Evolutionary conservation across 2,888 invertebrate species (phyloP).

Genomic region (Drosophila tanythrix): DNA sequence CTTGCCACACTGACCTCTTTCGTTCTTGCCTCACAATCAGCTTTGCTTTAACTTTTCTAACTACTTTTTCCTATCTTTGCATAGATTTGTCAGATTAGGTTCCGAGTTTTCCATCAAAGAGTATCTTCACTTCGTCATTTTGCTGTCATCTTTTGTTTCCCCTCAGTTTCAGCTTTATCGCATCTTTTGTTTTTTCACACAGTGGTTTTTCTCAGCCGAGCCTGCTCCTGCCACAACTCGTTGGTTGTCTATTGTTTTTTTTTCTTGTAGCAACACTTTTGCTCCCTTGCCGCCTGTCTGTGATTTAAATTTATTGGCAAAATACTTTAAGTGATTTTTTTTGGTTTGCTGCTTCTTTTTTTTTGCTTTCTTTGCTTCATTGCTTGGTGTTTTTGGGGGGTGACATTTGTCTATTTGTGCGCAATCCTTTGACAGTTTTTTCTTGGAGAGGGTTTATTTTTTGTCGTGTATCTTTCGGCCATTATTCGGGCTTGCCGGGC

Average conservation of each 20-base stretch:
- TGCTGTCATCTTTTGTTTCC: constrained; percentile 28
- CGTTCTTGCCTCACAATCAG: not conserved
- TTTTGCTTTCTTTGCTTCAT: constrained; percentile 3
- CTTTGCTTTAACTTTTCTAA: not conserved
- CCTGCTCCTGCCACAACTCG: constrained; percentile 11
- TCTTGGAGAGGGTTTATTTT: constrained; percentile 16
- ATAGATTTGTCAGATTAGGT: not conserved
- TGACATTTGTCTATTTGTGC: constrained; percentile 25
- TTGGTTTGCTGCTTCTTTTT: constrained; percentile 13
- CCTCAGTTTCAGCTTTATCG: constrained; percentile 14
- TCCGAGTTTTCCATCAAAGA: not conserved
- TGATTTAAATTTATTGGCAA: constrained; percentile 82
- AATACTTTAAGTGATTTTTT: constrained; percentile 80
- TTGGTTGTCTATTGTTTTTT: constrained; percentile 49
- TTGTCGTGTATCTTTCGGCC: constrained; percentile 41
- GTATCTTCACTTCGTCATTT: constrained; percentile 17
- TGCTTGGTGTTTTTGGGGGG: constrained; percentile 19
- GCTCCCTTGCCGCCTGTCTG: constrained; percentile 45
- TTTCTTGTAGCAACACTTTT: constrained; percentile 17
- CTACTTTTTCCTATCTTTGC: not conserved
- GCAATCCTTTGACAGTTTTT: constrained; percentile 68
- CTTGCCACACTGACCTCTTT: not conserved
- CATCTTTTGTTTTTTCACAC: constrained; percentile 26
- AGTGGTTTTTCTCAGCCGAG: constrained; percentile 12
- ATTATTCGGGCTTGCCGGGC: constrained; percentile 43